These are phyloP conservation scores for Urophycis tenuis DNA, from an alignment of 2,797 vertebrate genomes.

Conservation along the genomic window DNA sequence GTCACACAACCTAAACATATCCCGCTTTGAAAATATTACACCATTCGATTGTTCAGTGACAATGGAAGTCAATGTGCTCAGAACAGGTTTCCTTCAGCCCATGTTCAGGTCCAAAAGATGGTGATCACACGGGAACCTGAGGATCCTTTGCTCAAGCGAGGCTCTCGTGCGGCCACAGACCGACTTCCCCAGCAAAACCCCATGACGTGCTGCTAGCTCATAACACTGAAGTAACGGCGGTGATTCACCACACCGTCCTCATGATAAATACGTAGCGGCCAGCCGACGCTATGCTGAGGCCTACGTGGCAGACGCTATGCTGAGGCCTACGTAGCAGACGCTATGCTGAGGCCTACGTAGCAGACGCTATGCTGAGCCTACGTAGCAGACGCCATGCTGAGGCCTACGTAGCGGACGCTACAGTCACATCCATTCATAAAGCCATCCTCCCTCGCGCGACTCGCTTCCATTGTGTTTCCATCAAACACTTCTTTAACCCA, in stretches of 20 bases:
- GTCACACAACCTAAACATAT: too few species aligned
- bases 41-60: background rate
- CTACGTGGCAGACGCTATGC: too few species aligned
- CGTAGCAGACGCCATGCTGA: background rate
- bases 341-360: too few species aligned
- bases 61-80: background rate
- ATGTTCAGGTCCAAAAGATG: background rate
- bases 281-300: background rate
- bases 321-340: background rate
- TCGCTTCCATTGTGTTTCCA: background rate
- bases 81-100: background rate
- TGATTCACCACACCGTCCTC: background rate
- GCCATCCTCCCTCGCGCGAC: background rate
- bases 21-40: background rate
- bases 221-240: background rate
- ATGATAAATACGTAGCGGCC: background rate
- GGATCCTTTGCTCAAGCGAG: background rate
- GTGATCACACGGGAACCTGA: background rate
- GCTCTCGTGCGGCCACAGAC: background rate
- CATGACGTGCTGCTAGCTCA: background rate
- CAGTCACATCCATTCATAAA: slow-evolving; percentile 1
- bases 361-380: background rate
- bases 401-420: background rate
- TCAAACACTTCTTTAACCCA: background rate
- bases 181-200: background rate